Conservation (phyloP, 2,888 invertebrate genomes). For the Thera obeliscata region DNA sequence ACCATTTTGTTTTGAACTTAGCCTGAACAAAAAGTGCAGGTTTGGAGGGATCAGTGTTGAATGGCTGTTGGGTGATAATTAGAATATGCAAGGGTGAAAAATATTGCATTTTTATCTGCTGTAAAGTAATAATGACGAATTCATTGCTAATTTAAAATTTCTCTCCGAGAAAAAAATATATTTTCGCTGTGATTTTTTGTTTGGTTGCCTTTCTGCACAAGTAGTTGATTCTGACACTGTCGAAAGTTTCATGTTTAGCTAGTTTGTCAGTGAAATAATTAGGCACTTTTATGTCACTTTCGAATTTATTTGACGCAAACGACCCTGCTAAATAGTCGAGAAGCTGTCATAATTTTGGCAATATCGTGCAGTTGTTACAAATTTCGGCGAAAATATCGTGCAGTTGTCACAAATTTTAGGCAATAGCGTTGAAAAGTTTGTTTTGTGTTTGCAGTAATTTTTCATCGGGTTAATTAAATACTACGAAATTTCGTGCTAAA, state of each 20-base stretch:
- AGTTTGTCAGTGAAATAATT: no score
- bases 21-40: background rate
- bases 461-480: slow-evolving; percentile 73
- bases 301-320: slow-evolving; percentile 10
- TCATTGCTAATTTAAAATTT: slow-evolving; percentile 3
- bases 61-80: slow-evolving; percentile 39
- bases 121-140: slow-evolving; percentile 9
- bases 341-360: slow-evolving; percentile 27
- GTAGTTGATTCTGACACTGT: background rate
- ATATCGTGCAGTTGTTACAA: slow-evolving; percentile 23
- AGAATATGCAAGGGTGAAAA: slow-evolving; percentile 44
- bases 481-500: slow-evolving; percentile 72
- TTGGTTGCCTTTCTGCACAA: background rate
- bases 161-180: background rate
- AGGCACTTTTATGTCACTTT: slow-evolving; percentile 2
- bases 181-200: background rate
- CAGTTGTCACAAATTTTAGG: slow-evolving; percentile 45
- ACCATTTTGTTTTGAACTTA: slow-evolving; percentile 40
- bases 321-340: slow-evolving; percentile 11
- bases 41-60: slow-evolving; percentile 12
- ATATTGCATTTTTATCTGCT: slow-evolving; percentile 31
- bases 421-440: slow-evolving; percentile 50
- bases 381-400: slow-evolving; percentile 32
- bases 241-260: background rate
- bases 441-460: slow-evolving; percentile 61